These are phyloP conservation scores for Misgurnus mizolepis DNA, from an alignment of 2,113 vertebrate genomes.

Conservation along the genomic window DNA sequence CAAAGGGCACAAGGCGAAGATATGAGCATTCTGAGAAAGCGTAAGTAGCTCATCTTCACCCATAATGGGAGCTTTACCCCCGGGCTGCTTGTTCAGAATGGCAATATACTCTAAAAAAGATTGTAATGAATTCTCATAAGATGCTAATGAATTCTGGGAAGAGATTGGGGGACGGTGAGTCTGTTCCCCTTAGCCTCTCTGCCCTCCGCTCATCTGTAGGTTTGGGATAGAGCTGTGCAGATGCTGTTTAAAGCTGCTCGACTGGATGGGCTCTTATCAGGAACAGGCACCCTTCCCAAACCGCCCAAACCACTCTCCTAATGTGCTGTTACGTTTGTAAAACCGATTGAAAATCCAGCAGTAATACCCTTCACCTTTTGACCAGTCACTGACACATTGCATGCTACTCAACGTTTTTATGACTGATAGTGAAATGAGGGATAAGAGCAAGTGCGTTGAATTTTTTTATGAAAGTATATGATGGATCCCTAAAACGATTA, in stretches of 20 bases:
- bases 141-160: conserved; percentile 40
- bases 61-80: conserved; percentile 23
- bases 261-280: conserved; percentile 68
- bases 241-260: conserved; percentile 63
- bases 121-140: conserved; percentile 32
- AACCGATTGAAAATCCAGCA: conserved; percentile 47
- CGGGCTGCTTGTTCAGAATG: conserved; percentile 19
- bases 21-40: neutral
- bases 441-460: neutral
- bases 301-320: conserved; percentile 17
- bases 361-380: conserved; percentile 34
- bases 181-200: conserved; percentile 16
- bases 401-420: neutral
- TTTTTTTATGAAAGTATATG: neutral
- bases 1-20: conserved; percentile 7
- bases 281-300: conserved; percentile 57
- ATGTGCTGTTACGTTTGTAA: conserved; percentile 58
- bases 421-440: neutral
- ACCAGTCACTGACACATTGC: neutral
- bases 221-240: conserved; percentile 47
- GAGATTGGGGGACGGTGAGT: conserved; percentile 5
- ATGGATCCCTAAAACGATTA: neutral
- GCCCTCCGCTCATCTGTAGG: conserved; percentile 3
- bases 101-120: conserved; percentile 1
- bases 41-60: conserved; percentile 19